Base-by-base conservation (phyloP, 2,113 vertebrate genomes). In the Electrona antarctica region DNA sequence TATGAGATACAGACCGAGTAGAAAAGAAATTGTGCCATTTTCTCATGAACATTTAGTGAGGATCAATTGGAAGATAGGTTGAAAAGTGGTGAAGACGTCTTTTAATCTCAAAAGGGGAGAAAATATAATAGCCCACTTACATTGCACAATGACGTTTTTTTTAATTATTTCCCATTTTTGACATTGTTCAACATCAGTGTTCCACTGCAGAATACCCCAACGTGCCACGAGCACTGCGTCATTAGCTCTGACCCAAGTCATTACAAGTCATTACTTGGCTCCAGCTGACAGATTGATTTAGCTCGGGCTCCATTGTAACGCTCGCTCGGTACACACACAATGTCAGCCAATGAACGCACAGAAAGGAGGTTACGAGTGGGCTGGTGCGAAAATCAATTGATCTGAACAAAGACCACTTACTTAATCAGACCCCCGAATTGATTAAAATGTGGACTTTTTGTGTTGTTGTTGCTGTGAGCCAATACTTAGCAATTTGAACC, bases 351-450 rank as follows among this genome's bases (percentile, higher is more conserved):
- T 62, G 52, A 46, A 70, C 33, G 51, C 10, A 77, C 6, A 28
- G 29, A 67, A 1, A 60, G 11, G 67, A 83, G 61, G 46, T 59
- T 49, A 79, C 63, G 72, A 76, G 74, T 75, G 59, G 80, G 75
- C 51, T 63, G 71, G 28, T 60, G 33, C 33, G 2, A 41, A 73
- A 77, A 83, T 76, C 70, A 80, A 81, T 72, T 55, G 70, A 69
- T 72, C 41, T 68, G 55, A 76, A 76, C 62, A 84, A 78, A 77
- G 48, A 83, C 73, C 79, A 56, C 77, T 75, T 58, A 80, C 74
- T 60, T 76, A 67, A 74, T 63, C 56, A 79, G 46, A 65, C 56
- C 57, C n/a, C 45, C 66, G 79, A 78, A 74, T 76, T 67, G 77
- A 85, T 74, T 49, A 78, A 73, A 79, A 48, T 63, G 57, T 67